Percentiles rank a stretch among this genome's conserved stretches.
These are phyloP conservation scores for Cremastinae sp. DNA, from an alignment of 2,888 invertebrate species.

Conservation along the genomic window DNA sequence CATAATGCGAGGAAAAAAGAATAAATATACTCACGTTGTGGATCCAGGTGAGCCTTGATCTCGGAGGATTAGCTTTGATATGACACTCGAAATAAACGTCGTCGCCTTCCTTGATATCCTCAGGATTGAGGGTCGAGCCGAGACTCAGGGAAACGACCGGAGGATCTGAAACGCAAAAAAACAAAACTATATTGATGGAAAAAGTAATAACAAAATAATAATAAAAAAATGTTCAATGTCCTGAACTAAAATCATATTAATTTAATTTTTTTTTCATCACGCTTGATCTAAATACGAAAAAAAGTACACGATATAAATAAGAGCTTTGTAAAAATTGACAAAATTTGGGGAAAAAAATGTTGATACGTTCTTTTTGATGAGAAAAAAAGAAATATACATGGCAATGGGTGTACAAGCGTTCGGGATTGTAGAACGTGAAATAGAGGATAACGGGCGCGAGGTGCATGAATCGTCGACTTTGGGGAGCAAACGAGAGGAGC, in stretches of 20 bases:
- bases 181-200: constrained; percentile 53
- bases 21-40: constrained; percentile 88
- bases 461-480: constrained; percentile 45
- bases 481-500: too few relatives aligned
- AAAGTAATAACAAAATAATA: too few relatives aligned
- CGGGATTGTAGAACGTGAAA: constrained; percentile 31
- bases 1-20: constrained; percentile 1
- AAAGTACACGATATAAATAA: too few relatives aligned
- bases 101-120: constrained; percentile 95
- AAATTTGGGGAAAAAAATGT: too few relatives aligned
- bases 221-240: too few relatives aligned
- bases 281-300: too few relatives aligned
- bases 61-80: constrained; percentile 93
- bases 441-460: constrained; percentile 47
- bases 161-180: too few relatives aligned
- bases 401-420: constrained; percentile 12
- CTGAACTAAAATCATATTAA: too few relatives aligned
- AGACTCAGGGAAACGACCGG: constrained; percentile 91
- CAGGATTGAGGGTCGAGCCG: constrained; percentile 91
- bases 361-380: neutral
- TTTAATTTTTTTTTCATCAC: too few relatives aligned
- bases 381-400: constrained; percentile 5
- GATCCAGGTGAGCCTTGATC: constrained; percentile 92
- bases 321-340: too few relatives aligned
- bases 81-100: constrained; percentile 97